Evolutionary conservation across 2,888 invertebrate genomes (phyloP), one percentile per base, ranked within the genome.

Genomic region (Diarsia mendica): DNA sequence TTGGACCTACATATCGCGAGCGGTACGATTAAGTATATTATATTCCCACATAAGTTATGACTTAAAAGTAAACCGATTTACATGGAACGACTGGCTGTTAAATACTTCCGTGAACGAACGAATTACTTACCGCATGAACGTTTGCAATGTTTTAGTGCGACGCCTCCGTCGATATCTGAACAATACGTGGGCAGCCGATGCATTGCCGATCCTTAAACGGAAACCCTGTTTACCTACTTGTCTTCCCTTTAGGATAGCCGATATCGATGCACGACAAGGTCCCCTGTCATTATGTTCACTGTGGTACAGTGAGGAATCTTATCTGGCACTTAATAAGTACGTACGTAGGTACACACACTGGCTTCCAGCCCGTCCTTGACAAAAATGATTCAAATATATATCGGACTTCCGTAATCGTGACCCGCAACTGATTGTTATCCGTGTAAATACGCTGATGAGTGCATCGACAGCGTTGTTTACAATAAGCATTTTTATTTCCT

Each of bases 101-200:
- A 93, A 94, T 90, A 94, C 94, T 96, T 96, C 96, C 96, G 95
- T 88, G 93, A 93, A 92, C 89, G 90, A 89, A 92, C 90, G 91
- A 93, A 93, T 93, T 92, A 92, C 91, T 93, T 92, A 92, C 91
- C 93, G 89, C 95, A 95, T 93, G 91, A 92, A 92, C 89, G 90
- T 93, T 94, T 92, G 93, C 92, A 92, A 89, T 92, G 92, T 92
- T 94, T 93, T 92, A 94, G 93, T 93, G 89, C 90, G 92, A 94
- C 93, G 94, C 94, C 94, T 94, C 89, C 93, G 86, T 93, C 92
- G 90, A 92, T 94, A 91, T 90, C 91, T 89, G 92, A 92, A 91
- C 91, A 90, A 90, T 89, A 91, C 92, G 95, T 95, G 93, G 96
- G 96, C 94, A 94, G 93, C 89, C 95, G 94, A 94, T 95, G 95